Base-by-base conservation (phyloP, 2,888 invertebrate species). In the Cosmorhoe ocellata region DNA sequence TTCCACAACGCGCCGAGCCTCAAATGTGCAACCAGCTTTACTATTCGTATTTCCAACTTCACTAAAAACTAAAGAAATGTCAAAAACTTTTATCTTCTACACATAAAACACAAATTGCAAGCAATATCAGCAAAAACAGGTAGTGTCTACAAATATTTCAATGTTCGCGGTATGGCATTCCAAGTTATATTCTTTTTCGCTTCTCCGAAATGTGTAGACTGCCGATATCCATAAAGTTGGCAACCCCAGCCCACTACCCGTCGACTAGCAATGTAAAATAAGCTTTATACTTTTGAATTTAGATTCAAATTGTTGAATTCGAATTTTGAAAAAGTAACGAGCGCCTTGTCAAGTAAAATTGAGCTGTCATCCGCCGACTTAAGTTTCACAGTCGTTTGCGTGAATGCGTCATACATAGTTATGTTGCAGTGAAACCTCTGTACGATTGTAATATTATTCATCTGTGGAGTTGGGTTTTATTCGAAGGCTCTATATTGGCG, bases 221-320 rank as follows among this genome's bases (percentile, higher is more conserved):
- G 84, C 83, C 87, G 86, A 87, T 86, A 85, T 81, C 71, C 86
- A 85, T 85, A 85, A 88, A 85, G 69, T 65, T 12, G 40, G 31
- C 31, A 42, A 37, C 46, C 33, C 42, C n/a, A 24, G 7, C 41
- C 8, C 33, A 33, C 42, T 42, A 0, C 27, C 7, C 13, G n/a
- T 7, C 13, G 0, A 8, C 24, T 27, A 1, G 0, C 14, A 24
- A 2, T 26, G 32, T 12, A 41, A 41, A 41, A 32, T 32, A 6
- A 33, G 24, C 41, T 31, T 26, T 41, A 13, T 1, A 1, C n/a
- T 28, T 12, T 11, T 27, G 8, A 1, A 3, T 33, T 26, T 33
- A 27, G 10, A 14, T 12, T 10, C 14, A 33, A 27, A 27, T 14
- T 34, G 13, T 6, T 11, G 6, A 10, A n/a, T 26, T 42, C 8